phyloP scores from a whole-genome alignment of 2,888 invertebrate genomes.

The Sphecodes monilicornis region DNA sequence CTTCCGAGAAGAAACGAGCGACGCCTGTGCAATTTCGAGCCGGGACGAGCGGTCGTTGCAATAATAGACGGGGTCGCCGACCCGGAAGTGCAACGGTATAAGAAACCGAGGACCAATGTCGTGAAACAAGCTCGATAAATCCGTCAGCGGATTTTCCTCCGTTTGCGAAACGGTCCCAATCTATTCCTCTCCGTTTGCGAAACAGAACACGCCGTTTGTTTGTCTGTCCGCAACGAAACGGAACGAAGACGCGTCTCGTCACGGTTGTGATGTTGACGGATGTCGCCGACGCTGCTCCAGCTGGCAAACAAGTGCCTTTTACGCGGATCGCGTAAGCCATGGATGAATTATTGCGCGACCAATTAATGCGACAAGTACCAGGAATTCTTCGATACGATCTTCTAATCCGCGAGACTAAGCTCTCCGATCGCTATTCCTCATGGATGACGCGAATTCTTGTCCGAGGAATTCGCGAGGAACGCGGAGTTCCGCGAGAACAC shows the following conservation, averaged over 20 bases:
- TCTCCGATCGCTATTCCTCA: constrained; percentile 3
- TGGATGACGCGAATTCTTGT: constrained; percentile 2
- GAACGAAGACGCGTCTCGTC: not conserved
- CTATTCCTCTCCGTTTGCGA: too few species aligned
- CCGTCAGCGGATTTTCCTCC: not conserved
- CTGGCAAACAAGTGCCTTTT: not conserved
- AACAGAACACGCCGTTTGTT: not conserved
- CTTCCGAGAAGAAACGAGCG: constrained; percentile 1
- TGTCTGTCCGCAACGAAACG: not conserved
- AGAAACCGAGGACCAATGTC: not conserved
- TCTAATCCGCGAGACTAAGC: not conserved
- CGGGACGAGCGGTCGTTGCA: constrained; percentile 2
- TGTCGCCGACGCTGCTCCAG: not conserved
- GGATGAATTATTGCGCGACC: constrained; percentile 20
- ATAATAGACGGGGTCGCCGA: constrained; percentile 23
- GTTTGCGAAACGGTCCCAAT: not conserved
- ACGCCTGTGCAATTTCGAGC: constrained; percentile 22
- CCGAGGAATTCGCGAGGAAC: constrained; percentile 23
- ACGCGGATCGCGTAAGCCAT: constrained; percentile 10
- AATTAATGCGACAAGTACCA: constrained; percentile 31
- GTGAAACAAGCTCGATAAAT: not conserved
- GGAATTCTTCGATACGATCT: constrained; percentile 28
- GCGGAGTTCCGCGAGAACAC: constrained; percentile 9
- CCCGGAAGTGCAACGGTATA: not conserved
- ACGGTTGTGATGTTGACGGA: not conserved